Evolutionary conservation across 2,888 invertebrate species (phyloP).

Genomic region (Drosophila cognata): DNA sequence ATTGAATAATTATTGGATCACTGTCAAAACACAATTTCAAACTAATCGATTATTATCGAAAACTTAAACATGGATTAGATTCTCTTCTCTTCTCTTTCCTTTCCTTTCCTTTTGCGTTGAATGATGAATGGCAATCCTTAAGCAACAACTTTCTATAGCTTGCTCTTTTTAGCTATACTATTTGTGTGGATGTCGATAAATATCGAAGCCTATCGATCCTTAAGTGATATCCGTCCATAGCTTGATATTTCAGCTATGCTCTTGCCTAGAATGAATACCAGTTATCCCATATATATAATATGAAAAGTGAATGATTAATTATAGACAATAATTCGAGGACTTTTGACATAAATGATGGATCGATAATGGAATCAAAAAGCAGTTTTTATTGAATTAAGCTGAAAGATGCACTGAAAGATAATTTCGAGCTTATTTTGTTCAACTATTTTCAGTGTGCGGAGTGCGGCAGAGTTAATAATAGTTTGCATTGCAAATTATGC

Average conservation of each 20-base stretch:
- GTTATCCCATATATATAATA: neutral
- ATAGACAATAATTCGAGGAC: no score
- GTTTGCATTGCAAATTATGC: neutral
- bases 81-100: neutral
- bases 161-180: neutral
- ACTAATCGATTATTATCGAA: constrained; percentile 1
- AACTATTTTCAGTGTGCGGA: neutral
- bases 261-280: neutral
- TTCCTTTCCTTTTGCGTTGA: neutral
- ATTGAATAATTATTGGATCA: neutral
- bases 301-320: neutral
- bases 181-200: neutral
- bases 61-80: neutral
- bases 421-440: neutral
- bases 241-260: neutral
- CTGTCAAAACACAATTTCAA: neutral
- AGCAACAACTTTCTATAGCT: neutral
- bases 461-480: neutral
- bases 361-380: neutral
- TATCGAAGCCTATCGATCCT: neutral
- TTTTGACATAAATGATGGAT: neutral
- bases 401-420: neutral
- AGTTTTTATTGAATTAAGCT: neutral
- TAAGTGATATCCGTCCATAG: neutral
- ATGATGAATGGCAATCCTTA: neutral